Conservation (phyloP, 2,888 invertebrate genomes). For the Tetranychus truncatus region DNA sequence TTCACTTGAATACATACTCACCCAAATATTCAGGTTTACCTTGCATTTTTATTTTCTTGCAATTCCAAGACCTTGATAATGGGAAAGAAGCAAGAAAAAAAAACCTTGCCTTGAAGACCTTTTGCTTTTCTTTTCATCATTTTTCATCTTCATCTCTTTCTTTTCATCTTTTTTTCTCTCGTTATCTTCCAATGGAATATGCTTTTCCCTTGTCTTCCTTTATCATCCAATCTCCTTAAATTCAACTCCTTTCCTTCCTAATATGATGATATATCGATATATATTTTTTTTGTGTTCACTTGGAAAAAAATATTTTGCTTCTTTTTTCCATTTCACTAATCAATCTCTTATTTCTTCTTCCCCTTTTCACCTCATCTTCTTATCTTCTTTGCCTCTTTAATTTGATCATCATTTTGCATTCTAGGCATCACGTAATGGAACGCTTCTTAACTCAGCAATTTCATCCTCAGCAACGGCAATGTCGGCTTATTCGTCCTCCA, state of each 20-base stretch:
- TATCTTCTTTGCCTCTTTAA: too few relatives aligned
- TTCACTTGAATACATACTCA: not conserved
- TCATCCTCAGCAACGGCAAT: conserved; percentile 23
- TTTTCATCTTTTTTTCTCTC: not conserved
- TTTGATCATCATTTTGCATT: not conserved
- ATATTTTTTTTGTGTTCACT: not conserved
- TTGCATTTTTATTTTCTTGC: not conserved
- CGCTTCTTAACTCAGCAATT: conserved; percentile 17
- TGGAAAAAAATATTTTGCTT: not conserved
- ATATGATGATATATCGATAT: not conserved
- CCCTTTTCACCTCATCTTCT: not conserved
- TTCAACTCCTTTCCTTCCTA: not conserved
- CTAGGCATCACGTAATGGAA: conserved; percentile 19
- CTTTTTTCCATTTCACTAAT: not conserved
- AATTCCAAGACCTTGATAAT: not conserved
- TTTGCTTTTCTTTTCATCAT: not conserved
- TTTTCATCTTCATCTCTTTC: not conserved
- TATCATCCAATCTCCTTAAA: not conserved
- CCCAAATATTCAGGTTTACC: not conserved
- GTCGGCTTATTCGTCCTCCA: conserved; percentile 26
- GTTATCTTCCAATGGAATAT: not conserved
- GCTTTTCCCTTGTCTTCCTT: not conserved
- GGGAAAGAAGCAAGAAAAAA: not conserved
- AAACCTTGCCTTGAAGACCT: conserved; percentile 1
- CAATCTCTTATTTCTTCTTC: not conserved